Evolutionary conservation across 1,140 invertebrate species (phyloP).

Genomic region (Euschistus heros): DNA sequence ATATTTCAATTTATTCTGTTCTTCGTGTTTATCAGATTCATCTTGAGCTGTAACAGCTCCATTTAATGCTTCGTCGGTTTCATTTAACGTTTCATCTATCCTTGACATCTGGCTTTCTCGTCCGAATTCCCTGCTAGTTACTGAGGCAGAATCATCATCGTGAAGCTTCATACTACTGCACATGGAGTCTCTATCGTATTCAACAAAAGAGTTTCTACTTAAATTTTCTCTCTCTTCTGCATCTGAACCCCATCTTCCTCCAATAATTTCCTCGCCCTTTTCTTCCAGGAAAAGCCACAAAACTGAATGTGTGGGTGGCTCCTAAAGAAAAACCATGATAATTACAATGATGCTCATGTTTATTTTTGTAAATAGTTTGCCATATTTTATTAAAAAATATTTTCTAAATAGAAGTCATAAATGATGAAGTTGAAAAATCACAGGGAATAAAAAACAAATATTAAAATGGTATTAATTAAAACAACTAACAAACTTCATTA

Average conservation of each 20-base stretch:
- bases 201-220: conserved; percentile 19
- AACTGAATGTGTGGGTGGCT: conserved; percentile 15
- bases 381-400: not conserved
- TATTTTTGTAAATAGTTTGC: too few species aligned
- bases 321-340: not conserved
- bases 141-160: not conserved
- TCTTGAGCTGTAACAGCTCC: too few species aligned
- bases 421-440: too few species aligned
- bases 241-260: conserved; percentile 19
- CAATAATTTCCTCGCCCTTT: conserved; percentile 20
- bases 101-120: not conserved
- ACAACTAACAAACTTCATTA: too few species aligned
- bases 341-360: too few species aligned
- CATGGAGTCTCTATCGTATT: conserved; percentile 20
- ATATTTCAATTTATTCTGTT: too few species aligned
- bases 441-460: too few species aligned
- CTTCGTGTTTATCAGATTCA: too few species aligned
- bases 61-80: not conserved
- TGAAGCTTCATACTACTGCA: not conserved
- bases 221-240: conserved; percentile 23
- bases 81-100: not conserved
- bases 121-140: not conserved
- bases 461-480: too few species aligned
- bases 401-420: not conserved
- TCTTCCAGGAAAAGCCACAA: conserved; percentile 23